These are phyloP conservation scores for Agrochola litura DNA, from an alignment of 2,888 invertebrate species.

Conservation along the genomic window DNA sequence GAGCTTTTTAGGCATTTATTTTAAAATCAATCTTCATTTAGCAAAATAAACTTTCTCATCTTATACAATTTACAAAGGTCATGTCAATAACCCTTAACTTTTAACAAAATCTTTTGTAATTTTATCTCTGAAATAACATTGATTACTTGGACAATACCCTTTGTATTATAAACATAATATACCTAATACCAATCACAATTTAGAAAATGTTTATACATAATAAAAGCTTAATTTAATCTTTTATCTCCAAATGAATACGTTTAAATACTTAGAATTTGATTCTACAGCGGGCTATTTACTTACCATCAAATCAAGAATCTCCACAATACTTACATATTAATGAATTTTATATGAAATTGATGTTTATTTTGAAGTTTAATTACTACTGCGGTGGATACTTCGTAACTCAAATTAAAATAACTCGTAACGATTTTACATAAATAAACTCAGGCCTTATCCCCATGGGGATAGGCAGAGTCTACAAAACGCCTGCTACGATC, in stretches of 20 bases:
- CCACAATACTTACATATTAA: not conserved
- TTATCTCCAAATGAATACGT: not conserved
- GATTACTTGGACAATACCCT: not conserved
- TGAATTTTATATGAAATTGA: not conserved
- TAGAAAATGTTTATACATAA: not conserved
- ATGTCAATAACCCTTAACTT: not conserved
- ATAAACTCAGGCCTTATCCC: too few species aligned
- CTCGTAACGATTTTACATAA: not conserved
- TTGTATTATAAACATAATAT: not conserved
- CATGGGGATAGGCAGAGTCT: too few species aligned
- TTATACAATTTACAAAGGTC: slow-evolving; percentile 13
- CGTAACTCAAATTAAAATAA: not conserved
- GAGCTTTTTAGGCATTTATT: not conserved
- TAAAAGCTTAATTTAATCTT: not conserved
- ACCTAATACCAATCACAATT: not conserved
- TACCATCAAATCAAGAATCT: not conserved
- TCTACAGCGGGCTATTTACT: not conserved
- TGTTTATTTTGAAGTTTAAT: not conserved
- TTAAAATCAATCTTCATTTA: not conserved
- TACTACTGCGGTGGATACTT: not conserved
- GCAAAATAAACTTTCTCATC: slow-evolving; percentile 9
- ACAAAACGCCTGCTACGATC: too few species aligned
- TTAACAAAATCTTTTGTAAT: slow-evolving; percentile 6
- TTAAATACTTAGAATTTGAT: not conserved
- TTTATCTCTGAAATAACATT: slow-evolving; percentile 7